Evolutionary conservation across 2,888 invertebrate genomes (phyloP).

Genomic region (Sarcophaga carnaria): DNA sequence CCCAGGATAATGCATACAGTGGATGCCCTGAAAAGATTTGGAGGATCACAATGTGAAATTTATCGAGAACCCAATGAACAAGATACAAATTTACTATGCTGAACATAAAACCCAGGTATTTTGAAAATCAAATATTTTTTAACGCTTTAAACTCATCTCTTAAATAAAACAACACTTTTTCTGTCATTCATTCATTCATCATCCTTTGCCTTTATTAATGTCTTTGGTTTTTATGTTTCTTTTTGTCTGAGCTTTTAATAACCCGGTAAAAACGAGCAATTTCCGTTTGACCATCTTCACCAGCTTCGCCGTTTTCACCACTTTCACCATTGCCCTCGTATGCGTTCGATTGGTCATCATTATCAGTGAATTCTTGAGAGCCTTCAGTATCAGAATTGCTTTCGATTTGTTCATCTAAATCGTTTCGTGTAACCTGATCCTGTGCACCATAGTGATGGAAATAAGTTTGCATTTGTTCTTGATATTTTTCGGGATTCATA

Average conservation of each 20-base stretch:
- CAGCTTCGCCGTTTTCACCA: not conserved
- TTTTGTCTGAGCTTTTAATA: not conserved
- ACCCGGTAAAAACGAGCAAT: conserved; percentile 23
- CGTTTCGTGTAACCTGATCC: not conserved
- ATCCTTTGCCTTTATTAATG: not conserved
- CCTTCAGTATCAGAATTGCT: not conserved
- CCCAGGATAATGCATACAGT: too few species aligned
- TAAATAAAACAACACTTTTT: not conserved
- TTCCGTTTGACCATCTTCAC: not conserved
- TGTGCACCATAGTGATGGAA: not conserved
- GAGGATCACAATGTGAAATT: too few species aligned
- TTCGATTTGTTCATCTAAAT: conserved; percentile 10
- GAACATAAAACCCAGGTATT: too few species aligned
- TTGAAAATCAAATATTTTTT: too few species aligned
- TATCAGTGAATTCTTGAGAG: not conserved
- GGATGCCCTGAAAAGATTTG: too few species aligned
- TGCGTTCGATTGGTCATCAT: not conserved
- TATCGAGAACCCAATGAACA: too few species aligned
- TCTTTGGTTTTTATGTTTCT: not conserved
- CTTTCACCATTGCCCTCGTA: not conserved
- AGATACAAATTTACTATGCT: too few species aligned
- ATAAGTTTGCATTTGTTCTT: not conserved
- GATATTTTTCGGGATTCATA: not conserved
- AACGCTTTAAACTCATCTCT: too few species aligned
- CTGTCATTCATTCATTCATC: not conserved